Base-by-base conservation (phyloP, 2,113 vertebrate genomes). In the Channa maculata region DNA sequence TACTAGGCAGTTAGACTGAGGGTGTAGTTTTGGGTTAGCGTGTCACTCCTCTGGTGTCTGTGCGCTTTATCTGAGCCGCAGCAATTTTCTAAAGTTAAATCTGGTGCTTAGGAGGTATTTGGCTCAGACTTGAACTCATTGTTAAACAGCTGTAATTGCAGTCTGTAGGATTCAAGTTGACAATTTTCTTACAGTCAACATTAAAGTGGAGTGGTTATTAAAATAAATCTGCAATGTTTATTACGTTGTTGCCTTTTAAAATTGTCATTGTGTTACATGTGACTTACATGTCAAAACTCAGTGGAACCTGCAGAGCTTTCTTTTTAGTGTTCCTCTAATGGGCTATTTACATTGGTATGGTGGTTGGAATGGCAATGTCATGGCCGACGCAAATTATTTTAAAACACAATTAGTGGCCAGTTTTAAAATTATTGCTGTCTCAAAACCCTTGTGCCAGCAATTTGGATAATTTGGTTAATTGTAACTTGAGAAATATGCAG, bases 61-160 rank as follows among this genome's bases (percentile, higher is more conserved):
- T 11, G 15, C 50, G 49, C 41, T 60, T 0, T 8, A 15, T 12
- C 33, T 46, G 4, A 55, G 13, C 54, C 3, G 14, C 7, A 49
- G n/a, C n/a, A 9, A 67, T 55, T 67, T 24, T 24, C 15, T 48
- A 7, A 36, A 34, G 9, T 12, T 57, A 43, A 50, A 55, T 3
- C 33, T 41, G 55, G 36, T 37, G 3, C 10, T 37, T 63, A 62
- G 61, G 48, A 58, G 50, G 62, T 46, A 50, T 77, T 64, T 65
- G 33, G 37, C 39, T 44, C 67, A 34, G 14, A 54, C 10, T 34
- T 45, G 3, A 24, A 61, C 15, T 8, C 8, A 14, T 49, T 57
- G 8, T 74, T 44, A 3, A 9, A 6, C 7, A 41, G 54, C 5
- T 63, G 2, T 63, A 62, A 63, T 62, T 39, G 34, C 51, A 46